phyloP scores from a whole-genome alignment of 1,140 invertebrate genomes.

The Scaptomyza graminum region DNA sequence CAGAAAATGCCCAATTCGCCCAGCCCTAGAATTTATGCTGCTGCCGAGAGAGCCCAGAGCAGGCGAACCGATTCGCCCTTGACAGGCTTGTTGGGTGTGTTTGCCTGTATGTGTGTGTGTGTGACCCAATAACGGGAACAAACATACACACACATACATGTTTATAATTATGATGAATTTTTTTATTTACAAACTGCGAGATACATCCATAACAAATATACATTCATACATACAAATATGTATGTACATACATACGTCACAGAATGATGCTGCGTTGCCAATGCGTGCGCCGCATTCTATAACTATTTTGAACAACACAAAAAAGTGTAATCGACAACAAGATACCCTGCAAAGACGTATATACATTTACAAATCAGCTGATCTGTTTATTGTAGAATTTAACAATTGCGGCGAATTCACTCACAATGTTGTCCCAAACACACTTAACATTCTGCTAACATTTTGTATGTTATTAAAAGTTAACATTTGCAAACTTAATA shows the following conservation, averaged over 20 bases:
- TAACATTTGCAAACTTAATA: too few species aligned
- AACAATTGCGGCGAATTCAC: too few species aligned
- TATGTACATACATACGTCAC: constrained; percentile 7
- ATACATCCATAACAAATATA: constrained; percentile 5
- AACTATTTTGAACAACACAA: constrained; percentile 22
- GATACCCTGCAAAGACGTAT: not conserved
- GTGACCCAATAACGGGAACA: constrained; percentile 34
- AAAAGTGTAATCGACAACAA: not conserved
- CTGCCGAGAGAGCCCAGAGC: too few species aligned
- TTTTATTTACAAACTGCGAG: constrained; percentile 24
- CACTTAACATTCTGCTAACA: too few species aligned
- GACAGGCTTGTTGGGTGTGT: not conserved
- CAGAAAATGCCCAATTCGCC: too few species aligned
- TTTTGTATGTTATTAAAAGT: too few species aligned
- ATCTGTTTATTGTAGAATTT: too few species aligned
- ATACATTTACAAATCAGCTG: too few species aligned
- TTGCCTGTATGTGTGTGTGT: not conserved
- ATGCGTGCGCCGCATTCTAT: constrained; percentile 15
- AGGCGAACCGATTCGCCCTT: too few species aligned
- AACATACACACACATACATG: not conserved
- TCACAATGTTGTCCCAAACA: too few species aligned
- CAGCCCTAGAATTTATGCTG: too few species aligned
- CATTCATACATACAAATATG: not conserved
- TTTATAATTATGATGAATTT: constrained; percentile 19
- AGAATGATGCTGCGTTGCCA: constrained; percentile 7